Conservation (phyloP, 2,797 vertebrate species). For the Mormyrus proboscirostris region DNA sequence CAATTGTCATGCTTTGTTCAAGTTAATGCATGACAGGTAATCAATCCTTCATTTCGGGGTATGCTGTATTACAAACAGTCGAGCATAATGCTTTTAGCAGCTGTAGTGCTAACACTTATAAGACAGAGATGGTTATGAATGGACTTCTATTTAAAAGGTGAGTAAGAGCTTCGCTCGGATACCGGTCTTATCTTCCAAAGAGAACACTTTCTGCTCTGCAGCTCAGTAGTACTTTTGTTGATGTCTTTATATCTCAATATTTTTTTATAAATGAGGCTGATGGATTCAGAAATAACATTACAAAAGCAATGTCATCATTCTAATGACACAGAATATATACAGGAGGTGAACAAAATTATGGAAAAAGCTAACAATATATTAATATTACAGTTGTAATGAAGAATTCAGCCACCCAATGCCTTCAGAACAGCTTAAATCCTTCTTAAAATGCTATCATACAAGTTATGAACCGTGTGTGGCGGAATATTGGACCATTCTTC, state of each 20-base stretch:
- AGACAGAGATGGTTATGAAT: background rate
- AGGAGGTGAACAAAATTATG: background rate
- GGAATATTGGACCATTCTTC: background rate
- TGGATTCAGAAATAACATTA: background rate
- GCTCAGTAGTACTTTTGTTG: background rate
- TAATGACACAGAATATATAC: background rate
- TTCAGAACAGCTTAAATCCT: background rate
- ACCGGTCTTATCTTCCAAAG: background rate
- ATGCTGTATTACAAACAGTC: conserved; percentile 8
- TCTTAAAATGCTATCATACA: background rate
- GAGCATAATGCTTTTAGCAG: conserved; percentile 6
- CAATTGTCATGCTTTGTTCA: conserved; percentile 8
- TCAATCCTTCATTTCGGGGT: conserved; percentile 1
- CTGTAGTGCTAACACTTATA: background rate
- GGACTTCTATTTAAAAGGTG: background rate
- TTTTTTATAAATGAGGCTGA: background rate
- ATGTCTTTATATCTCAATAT: background rate
- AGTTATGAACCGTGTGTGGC: background rate
- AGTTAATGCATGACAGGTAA: conserved; percentile 7
- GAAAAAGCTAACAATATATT: background rate
- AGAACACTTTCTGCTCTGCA: background rate
- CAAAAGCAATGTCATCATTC: background rate
- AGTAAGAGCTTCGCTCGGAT: background rate
- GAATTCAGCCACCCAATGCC: background rate
- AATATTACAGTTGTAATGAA: background rate